Percentiles rank a stretch among this genome's conserved stretches.
Conservation (phyloP, 2,797 vertebrate genomes). For the Erithacus rubecula region DNA sequence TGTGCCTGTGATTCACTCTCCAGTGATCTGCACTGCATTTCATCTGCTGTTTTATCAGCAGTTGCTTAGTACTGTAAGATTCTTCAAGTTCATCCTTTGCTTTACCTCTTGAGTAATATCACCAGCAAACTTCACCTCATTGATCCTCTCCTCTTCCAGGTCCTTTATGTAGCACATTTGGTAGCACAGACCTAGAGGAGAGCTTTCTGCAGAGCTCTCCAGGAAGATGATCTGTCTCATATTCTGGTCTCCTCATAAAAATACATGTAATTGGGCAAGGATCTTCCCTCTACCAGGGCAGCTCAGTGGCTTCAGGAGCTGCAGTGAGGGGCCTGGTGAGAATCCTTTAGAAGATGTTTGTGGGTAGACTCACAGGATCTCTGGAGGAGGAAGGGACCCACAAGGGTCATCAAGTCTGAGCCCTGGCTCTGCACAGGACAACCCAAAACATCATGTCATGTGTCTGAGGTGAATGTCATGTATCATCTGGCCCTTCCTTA, state of each 20-base stretch:
- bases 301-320: background rate
- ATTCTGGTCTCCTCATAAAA: background rate
- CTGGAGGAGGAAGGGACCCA: background rate
- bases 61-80: background rate
- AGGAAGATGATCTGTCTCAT: background rate
- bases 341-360: background rate
- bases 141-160: background rate
- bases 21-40: constrained; percentile 6
- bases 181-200: background rate
- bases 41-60: background rate
- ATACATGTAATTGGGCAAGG: background rate
- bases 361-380: background rate
- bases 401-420: fast-evolving
- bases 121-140: background rate
- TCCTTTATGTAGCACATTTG: background rate
- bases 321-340: background rate
- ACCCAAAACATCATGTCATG: fast-evolving
- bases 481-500: background rate
- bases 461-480: background rate
- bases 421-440: background rate
- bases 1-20: constrained; percentile 35
- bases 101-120: background rate
- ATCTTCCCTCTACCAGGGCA: background rate
- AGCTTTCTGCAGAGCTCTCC: background rate
- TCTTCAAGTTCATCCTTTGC: background rate